phyloP scores from a whole-genome alignment of 2,797 vertebrate species.

The Mus caroli region DNA sequence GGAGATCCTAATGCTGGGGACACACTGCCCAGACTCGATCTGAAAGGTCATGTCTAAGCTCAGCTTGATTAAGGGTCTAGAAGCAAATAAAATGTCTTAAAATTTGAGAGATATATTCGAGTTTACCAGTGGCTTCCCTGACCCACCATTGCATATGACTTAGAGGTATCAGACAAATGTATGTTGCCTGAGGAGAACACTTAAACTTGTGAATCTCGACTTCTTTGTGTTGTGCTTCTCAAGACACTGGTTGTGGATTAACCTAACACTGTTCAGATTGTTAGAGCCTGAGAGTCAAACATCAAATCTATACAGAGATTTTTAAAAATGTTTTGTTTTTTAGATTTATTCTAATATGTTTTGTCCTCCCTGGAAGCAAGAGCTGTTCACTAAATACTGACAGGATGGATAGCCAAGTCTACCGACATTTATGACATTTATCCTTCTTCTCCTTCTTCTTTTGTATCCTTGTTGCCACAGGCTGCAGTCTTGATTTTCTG shows the following conservation, averaged over 20 bases:
- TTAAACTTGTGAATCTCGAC: neutral
- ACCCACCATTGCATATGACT: neutral
- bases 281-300: conserved; percentile 15
- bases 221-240: conserved; percentile 4
- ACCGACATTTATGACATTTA: neutral
- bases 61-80: neutral
- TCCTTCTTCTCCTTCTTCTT: neutral
- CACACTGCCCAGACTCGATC: neutral
- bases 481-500: neutral
- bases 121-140: neutral
- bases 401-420: neutral
- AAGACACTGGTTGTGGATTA: neutral
- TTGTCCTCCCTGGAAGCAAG: conserved; percentile 28
- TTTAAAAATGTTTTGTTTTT: neutral
- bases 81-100: conserved; percentile 53
- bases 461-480: neutral
- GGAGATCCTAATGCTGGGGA: neutral
- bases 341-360: neutral
- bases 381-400: neutral
- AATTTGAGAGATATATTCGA: conserved; percentile 7
- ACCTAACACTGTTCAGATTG: neutral
- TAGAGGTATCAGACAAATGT: neutral
- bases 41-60: conserved; percentile 44
- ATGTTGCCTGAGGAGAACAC: conserved; percentile 13
- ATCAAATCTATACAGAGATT: neutral